Evolutionary conservation across 1,140 invertebrate genomes (phyloP).

Genomic region (Meloidogyne floridensis): DNA sequence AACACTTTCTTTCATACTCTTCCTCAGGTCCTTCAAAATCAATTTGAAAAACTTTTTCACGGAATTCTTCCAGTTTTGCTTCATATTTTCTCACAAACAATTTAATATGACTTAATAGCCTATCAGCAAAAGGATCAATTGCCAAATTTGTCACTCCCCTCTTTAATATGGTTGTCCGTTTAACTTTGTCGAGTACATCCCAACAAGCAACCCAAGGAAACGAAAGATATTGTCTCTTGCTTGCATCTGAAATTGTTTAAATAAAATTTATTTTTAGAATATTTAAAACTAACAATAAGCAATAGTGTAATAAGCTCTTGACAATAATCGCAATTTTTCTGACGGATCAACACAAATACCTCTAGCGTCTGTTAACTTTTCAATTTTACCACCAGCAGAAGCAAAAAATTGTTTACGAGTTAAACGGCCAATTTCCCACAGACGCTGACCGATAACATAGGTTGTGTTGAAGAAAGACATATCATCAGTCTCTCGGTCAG

Average conservation of each 20-base stretch:
- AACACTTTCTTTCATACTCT: neutral
- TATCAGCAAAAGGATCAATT: slow-evolving; percentile 36
- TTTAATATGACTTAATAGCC: slow-evolving; percentile 33
- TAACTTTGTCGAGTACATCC: slow-evolving; percentile 41
- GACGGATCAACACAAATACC: slow-evolving; percentile 38
- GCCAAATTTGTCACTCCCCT: slow-evolving; percentile 3
- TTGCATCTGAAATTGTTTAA: neutral
- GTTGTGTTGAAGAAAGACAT: slow-evolving; percentile 53
- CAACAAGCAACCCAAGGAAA: slow-evolving; percentile 48
- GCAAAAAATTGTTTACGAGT: slow-evolving; percentile 39
- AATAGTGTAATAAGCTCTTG: slow-evolving; percentile 42
- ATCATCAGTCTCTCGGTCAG: slow-evolving; percentile 45
- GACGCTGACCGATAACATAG: slow-evolving; percentile 39
- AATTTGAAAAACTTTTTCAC: neutral
- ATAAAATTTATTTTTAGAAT: neutral
- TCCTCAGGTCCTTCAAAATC: neutral
- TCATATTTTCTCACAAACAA: neutral
- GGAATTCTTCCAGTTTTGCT: neutral
- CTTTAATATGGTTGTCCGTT: slow-evolving; percentile 8
- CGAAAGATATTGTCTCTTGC: slow-evolving; percentile 35
- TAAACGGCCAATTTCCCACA: slow-evolving; percentile 28
- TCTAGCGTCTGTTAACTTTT: slow-evolving; percentile 22
- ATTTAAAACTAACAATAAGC: slow-evolving; percentile 33
- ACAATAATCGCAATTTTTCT: slow-evolving; percentile 31
- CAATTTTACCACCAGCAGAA: slow-evolving; percentile 26